Base-by-base conservation (phyloP, 2,888 invertebrate species). In the Blastobasis adustella region DNA sequence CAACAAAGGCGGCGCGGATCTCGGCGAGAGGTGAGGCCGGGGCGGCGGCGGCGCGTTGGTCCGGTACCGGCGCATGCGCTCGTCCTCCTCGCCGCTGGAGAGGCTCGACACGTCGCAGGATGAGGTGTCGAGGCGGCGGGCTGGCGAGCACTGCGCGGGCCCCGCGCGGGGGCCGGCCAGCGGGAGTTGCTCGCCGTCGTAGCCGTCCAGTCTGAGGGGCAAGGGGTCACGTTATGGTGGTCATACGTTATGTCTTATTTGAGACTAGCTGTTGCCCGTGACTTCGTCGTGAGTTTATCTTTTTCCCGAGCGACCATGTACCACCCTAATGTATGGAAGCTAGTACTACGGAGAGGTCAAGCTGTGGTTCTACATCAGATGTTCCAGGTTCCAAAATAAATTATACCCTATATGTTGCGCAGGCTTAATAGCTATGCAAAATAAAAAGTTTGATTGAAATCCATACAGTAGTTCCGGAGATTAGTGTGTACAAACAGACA, bases 61-160 rank as follows among this genome's bases (percentile, higher is more conserved):
- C 62, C 87, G 82, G 63, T 87, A 87, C 57, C 86, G 69, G n/a
- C 87, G 80, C 68, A 88, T 66, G 5, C 87, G 74, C 73, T 89
- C 82, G 82, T 89, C 83, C 68, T 88, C 82, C 65, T 90, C 86
- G 57, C 90, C 89, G 66, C 88, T 86, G 70, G 88, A 89, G 46
- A 89, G 78, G 60, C 83, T 83, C 58, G 88, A 88, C 51, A 76
- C 77, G 74, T 87, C 88, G 80, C 89, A 88, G 6, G 85, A 85
- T 53, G 86, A 87, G 23, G 87, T 74, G 74, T 89, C 85, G 63
- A 87, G 82, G 50, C 89, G 76, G 49, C 87, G 77, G 69, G 88
- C 84, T 47, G 86, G 86, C 46, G 88, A 83, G 65, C 88, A 84
- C 66, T 86, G 85, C 58, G 88, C 86, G 23, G 87, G 87, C 0